Conservation (phyloP, 2,888 invertebrate genomes). For the Luperina nickerlii region DNA sequence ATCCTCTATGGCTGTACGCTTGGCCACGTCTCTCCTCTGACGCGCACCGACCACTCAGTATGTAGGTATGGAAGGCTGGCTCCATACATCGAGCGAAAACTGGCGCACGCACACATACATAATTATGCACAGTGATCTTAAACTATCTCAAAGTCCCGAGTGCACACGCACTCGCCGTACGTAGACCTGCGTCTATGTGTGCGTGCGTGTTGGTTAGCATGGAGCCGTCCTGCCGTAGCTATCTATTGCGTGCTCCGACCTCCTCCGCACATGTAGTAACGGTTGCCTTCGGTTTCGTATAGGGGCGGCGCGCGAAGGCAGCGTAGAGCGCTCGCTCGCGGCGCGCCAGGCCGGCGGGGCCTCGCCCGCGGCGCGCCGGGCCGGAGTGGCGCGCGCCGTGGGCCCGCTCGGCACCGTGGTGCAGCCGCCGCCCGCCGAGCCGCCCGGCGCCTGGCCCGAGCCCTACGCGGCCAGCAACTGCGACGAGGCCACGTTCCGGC, state of each 20-base stretch:
- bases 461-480: constrained; percentile 87
- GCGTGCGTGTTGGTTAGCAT: constrained; percentile 19
- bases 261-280: constrained; percentile 75
- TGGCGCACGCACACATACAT: constrained; percentile 31
- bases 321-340: constrained; percentile 58
- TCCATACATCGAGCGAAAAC: constrained; percentile 5
- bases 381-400: constrained; percentile 92
- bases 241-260: constrained; percentile 45
- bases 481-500: constrained; percentile 93
- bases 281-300: constrained; percentile 96
- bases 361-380: constrained; percentile 80
- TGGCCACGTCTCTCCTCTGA: constrained; percentile 70
- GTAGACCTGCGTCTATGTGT: constrained; percentile 17
- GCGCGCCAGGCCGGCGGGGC: constrained; percentile 87
- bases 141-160: not conserved
- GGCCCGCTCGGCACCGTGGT: constrained; percentile 90
- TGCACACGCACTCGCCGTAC: not conserved
- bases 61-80: constrained; percentile 17
- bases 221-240: constrained; percentile 6
- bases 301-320: constrained; percentile 90
- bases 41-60: constrained; percentile 45
- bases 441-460: constrained; percentile 85
- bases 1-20: constrained; percentile 48
- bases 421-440: constrained; percentile 78
- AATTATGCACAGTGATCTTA: not conserved